Evolutionary conservation across 2,113 vertebrate species (phyloP), one percentile per base, ranked within the genome.

Genomic region (Phyllopteryx taeniolatus): DNA sequence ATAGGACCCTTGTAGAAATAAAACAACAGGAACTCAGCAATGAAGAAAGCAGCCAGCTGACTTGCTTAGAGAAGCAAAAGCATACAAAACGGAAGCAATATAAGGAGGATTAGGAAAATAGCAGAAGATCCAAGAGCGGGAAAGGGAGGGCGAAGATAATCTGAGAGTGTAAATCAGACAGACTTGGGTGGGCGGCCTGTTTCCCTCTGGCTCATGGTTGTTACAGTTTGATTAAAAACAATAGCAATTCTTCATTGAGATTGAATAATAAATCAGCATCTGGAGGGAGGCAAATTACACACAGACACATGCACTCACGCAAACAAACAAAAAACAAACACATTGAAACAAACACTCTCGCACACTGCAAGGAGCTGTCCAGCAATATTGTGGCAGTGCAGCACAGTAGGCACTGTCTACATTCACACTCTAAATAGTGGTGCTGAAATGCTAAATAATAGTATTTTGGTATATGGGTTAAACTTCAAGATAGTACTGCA

Each of bases 141-240:
- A 51, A 44, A 51, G 62, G 53, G 57, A 67, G 67, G 74, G 54
- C 19, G 60, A 72, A 77, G 80, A 83, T 54, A 62, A 73, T 79
- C 70, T 43, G 54, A 43, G 73, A 57, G 72, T 67, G 76, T 90
- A 88, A 87, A 85, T 85, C 83, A 90, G 88, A 53, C 66, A 71
- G 74, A 77, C 84, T 81, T 80, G 81, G 77, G 83, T 83, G 73
- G 64, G 77, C 78, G 80, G 73, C 64, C 47, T 67, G 64, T 84
- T 77, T 90, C 77, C 87, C 87, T 85, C 76, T 72, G 77, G 86
- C 88, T 89, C 79, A 79, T 81, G 86, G 43, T 46, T 66, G 88
- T 83, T 76, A 83, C 82, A 74, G 72, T 83, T 88, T 89, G 91
- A 92, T 92, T 91, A 91, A 92, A 89, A 88, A 90, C 81, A 88